Evolutionary conservation across 2,113 vertebrate genomes (phyloP).

Genomic region (Vulpes ferrilata): DNA sequence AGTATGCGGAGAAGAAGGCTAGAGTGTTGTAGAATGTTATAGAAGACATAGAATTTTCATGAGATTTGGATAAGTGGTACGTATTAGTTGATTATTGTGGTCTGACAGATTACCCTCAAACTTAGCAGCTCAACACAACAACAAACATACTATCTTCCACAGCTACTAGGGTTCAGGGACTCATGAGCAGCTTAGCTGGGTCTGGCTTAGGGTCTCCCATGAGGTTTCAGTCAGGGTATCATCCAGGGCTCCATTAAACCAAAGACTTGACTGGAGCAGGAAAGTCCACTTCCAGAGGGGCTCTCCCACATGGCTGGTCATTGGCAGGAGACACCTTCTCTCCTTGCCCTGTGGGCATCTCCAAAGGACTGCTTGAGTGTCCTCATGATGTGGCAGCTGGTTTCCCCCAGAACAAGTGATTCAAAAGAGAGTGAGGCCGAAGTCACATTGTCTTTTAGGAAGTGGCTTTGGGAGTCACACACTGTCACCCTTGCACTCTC

Average conservation of each 20-base stretch:
- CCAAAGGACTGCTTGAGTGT: not conserved
- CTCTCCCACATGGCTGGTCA: not conserved
- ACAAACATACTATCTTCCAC: not conserved
- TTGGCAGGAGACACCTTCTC: not conserved
- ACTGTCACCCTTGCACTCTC: not conserved
- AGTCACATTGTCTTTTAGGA: not conserved
- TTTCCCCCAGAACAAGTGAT: conserved; percentile 10
- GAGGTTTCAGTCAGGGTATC: not conserved
- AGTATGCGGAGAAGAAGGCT: not conserved
- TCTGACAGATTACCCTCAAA: not conserved
- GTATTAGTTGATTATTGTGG: not conserved
- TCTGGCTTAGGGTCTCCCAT: not conserved
- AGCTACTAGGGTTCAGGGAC: conserved; percentile 10
- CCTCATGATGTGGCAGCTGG: not conserved
- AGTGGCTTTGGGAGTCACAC: not conserved
- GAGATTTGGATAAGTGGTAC: conserved; percentile 23
- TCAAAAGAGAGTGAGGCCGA: conserved; percentile 26
- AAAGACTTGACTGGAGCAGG: not conserved
- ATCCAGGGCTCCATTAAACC: not conserved
- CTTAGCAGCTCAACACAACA: not conserved
- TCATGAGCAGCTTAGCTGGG: not conserved
- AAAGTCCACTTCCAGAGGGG: not conserved
- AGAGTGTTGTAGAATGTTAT: not conserved
- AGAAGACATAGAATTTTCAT: not conserved
- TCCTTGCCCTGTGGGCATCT: not conserved